Percentiles rank a stretch among this genome's conserved stretches.
Evolutionary conservation across 2,888 invertebrate genomes (phyloP).

Genomic region (Psylliodes chrysocephalus): DNA sequence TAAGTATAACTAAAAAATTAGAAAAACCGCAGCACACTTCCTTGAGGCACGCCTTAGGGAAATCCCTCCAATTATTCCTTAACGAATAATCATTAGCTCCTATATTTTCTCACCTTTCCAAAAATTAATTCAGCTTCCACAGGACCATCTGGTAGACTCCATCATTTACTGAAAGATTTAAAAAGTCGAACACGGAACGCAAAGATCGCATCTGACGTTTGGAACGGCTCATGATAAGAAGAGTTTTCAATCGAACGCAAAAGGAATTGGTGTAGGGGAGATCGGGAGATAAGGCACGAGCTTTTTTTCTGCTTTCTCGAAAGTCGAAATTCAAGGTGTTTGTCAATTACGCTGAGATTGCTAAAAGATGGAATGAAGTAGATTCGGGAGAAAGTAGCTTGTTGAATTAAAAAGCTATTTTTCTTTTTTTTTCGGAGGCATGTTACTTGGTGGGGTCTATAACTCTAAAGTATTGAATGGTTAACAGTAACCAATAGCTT

Average conservation of each 20-base stretch:
- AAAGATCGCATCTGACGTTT: constrained; percentile 22
- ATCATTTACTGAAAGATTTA: no score
- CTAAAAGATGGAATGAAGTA: constrained; percentile 9
- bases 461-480: no score
- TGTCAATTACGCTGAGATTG: constrained; percentile 22
- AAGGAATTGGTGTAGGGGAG: constrained; percentile 32
- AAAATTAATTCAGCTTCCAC: no score
- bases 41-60: no score
- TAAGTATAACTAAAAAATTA: no score
- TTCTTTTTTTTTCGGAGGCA: constrained; percentile 18
- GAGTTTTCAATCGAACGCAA: constrained; percentile 28
- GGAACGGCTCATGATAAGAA: constrained; percentile 20
- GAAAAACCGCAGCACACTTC: no score
- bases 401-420: constrained; percentile 21
- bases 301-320: constrained; percentile 5
- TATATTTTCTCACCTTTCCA: no score
- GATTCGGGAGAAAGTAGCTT: background rate
- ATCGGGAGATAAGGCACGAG: constrained; percentile 34
- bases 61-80: no score
- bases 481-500: no score
- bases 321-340: constrained; percentile 21
- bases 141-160: no score
- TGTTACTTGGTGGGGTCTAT: no score
- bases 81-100: no score
- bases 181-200: background rate